These are phyloP conservation scores for Malurus melanocephalus DNA, from an alignment of 2,113 vertebrate species.

Conservation along the genomic window DNA sequence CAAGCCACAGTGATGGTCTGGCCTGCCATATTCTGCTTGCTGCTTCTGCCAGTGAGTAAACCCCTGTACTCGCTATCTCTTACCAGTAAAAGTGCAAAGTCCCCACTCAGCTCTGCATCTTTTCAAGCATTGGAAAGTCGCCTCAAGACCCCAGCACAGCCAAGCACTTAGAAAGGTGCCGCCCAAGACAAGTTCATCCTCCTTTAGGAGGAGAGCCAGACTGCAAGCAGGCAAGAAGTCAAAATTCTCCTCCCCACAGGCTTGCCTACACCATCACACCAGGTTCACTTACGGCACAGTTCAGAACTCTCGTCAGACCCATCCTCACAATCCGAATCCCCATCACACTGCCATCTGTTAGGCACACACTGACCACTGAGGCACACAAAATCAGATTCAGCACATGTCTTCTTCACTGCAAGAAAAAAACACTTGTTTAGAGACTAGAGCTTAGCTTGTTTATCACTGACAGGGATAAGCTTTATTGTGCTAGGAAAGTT, in stretches of 20 bases:
- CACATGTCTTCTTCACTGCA: slow-evolving; percentile 90
- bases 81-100: neutral
- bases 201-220: neutral
- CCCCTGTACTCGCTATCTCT: neutral
- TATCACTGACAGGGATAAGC: neutral
- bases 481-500: neutral
- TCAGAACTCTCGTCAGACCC: slow-evolving; percentile 88
- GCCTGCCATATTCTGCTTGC: neutral
- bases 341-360: slow-evolving; percentile 94
- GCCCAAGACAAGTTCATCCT: neutral
- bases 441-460: neutral
- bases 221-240: neutral
- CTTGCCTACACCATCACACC: neutral
- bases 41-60: neutral
- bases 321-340: slow-evolving; percentile 94
- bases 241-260: neutral
- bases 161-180: neutral
- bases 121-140: neutral
- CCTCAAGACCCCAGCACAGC: neutral
- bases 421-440: neutral
- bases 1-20: neutral
- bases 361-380: slow-evolving; percentile 90
- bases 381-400: slow-evolving; percentile 87
- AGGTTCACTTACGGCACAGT: slow-evolving; percentile 88
- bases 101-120: neutral